Percentiles rank a stretch among this genome's conserved stretches.
Conservation (phyloP, 2,888 invertebrate species). For the Pyrrhosoma nymphula region DNA sequence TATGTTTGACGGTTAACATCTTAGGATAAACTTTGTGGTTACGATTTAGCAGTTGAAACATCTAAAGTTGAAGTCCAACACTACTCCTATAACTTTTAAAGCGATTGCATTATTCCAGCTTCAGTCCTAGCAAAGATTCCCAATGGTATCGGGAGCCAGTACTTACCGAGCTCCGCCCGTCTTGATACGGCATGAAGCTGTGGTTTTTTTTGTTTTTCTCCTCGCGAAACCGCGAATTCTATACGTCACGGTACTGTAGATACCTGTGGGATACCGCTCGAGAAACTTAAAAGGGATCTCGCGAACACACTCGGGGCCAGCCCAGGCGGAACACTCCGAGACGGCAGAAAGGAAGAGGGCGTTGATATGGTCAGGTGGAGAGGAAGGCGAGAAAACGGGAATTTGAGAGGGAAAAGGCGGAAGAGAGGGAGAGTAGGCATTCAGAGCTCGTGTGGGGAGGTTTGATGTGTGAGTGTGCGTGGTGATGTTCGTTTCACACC, state of each 20-base stretch:
- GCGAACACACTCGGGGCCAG: neutral
- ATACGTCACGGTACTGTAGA: neutral
- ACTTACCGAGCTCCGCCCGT: neutral
- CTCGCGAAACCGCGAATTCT: neutral
- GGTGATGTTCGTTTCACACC: neutral
- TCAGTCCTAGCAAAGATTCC: no score
- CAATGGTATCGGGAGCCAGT: no score
- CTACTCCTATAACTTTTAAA: no score
- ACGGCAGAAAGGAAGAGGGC: neutral
- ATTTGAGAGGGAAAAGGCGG: constrained; percentile 5
- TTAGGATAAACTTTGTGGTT: no score
- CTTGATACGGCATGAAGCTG: neutral
- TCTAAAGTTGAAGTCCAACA: no score
- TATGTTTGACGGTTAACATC: no score
- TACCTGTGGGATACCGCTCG: neutral
- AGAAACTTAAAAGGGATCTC: neutral
- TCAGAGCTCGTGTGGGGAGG: neutral
- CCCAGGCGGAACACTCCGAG: neutral
- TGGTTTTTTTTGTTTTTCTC: neutral
- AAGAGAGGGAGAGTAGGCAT: neutral
- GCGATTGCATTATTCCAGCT: no score
- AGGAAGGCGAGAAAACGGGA: constrained; percentile 9
- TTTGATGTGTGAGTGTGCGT: neutral
- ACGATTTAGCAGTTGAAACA: no score
- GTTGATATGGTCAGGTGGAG: neutral